A percentile compares a stretch with the other conserved stretches of the same genome.
Conservation (phyloP, 1,140 invertebrate species). For the Drosophila ohnishii region DNA sequence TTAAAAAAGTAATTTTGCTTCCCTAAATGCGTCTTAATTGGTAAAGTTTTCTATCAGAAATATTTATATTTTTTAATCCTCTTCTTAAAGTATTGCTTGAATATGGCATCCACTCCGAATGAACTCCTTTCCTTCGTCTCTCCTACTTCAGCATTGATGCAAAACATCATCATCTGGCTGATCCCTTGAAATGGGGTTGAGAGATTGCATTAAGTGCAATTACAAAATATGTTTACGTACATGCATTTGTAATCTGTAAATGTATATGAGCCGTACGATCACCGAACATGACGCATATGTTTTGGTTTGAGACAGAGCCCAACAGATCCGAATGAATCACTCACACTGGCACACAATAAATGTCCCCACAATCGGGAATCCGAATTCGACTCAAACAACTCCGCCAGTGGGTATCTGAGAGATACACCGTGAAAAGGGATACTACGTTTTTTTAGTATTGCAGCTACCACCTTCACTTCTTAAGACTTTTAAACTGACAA, state of each 20-base stretch:
- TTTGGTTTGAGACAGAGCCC: conserved; percentile 51
- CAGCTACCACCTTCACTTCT: too few relatives aligned
- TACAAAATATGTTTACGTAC: conserved; percentile 57
- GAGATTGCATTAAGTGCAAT: conserved; percentile 76
- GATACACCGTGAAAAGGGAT: conserved; percentile 34
- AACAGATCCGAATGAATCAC: conserved; percentile 48
- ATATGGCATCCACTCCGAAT: neutral
- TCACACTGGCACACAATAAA: conserved; percentile 7
- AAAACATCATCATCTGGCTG: conserved; percentile 38
- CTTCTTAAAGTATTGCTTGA: neutral
- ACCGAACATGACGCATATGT: conserved; percentile 70
- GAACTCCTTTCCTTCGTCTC: neutral
- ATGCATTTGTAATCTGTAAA: conserved; percentile 44
- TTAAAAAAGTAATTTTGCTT: neutral
- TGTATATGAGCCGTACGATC: conserved; percentile 27
- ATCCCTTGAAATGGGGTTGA: conserved; percentile 50
- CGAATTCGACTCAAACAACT: conserved; percentile 47
- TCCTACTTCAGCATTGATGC: conserved; percentile 10
- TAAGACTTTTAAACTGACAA: too few relatives aligned
- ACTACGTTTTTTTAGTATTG: neutral
- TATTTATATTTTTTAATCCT: neutral
- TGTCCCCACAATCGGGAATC: conserved; percentile 30
- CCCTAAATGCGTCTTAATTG: neutral
- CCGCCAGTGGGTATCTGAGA: conserved; percentile 45
- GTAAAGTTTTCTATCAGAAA: neutral